Evolutionary conservation across 37 sponge, comb jelly and placozoan species (phyloP).

Genomic region (Dysidea cf. avara): DNA sequence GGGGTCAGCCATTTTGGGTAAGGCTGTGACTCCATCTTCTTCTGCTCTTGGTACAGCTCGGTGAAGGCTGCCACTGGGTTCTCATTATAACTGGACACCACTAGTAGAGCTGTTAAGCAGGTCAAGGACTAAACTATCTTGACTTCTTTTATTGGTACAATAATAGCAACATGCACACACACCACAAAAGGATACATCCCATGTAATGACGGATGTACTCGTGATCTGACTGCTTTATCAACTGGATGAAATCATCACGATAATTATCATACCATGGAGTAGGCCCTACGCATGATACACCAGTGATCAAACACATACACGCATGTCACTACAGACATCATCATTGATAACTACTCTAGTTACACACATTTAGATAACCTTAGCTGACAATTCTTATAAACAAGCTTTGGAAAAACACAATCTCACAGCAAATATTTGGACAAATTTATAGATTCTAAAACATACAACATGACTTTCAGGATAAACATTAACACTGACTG

Average conservation of each 20-base stretch:
- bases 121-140: background rate
- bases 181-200: constrained; percentile 31
- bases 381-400: no score
- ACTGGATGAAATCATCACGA: constrained; percentile 70
- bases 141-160: background rate
- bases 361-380: no score
- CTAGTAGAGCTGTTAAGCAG: constrained; percentile 52
- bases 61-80: constrained; percentile 66
- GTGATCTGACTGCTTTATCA: constrained; percentile 67
- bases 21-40: constrained; percentile 34
- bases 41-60: constrained; percentile 50
- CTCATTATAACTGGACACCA: constrained; percentile 62
- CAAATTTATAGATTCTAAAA: no score
- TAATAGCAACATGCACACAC: constrained; percentile 3
- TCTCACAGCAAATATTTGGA: no score
- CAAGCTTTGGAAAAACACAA: no score
- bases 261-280: constrained; percentile 92
- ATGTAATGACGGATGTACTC: constrained; percentile 68
- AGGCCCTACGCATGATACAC: constrained; percentile 7
- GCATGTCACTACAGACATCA: no score
- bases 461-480: no score
- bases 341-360: no score
- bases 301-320: no score
- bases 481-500: no score
- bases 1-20: constrained; percentile 75